phyloP scores from a whole-genome alignment of 2,113 vertebrate species.

The Mus spicilegus region DNA sequence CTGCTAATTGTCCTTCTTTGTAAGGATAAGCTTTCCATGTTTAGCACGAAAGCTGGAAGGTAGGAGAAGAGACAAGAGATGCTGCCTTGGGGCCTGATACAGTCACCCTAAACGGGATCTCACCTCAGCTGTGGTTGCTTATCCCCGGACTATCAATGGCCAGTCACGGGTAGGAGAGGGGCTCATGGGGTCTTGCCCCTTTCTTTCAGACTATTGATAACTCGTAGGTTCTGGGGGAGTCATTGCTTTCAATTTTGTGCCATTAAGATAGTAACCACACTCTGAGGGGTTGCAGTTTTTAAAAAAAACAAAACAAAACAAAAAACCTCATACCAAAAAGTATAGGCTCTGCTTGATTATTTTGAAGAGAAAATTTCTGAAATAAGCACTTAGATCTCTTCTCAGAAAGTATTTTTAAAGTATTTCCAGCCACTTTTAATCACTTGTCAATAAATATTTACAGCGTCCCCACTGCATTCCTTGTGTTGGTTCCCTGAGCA shows the following conservation, averaged over 20 bases:
- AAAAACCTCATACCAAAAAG: background rate
- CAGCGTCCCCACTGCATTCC: background rate
- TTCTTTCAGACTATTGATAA: background rate
- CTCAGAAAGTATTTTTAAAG: background rate
- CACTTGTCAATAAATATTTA: slow-evolving; percentile 42
- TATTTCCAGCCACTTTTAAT: background rate
- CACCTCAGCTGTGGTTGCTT: background rate
- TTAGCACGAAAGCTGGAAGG: background rate
- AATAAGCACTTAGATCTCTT: background rate
- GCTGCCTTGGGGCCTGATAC: no score
- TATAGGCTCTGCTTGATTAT: background rate
- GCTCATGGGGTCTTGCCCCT: background rate
- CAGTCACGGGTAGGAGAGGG: background rate
- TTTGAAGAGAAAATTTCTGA: slow-evolving; percentile 38
- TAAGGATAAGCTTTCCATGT: background rate
- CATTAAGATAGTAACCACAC: background rate
- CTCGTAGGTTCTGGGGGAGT: background rate
- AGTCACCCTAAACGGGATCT: no score
- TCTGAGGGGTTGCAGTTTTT: background rate
- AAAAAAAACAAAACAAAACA: background rate
- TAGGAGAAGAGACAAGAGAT: background rate
- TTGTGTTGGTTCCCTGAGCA: background rate
- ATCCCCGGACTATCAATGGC: background rate
- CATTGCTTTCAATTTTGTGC: background rate
- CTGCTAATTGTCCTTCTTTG: slow-evolving; percentile 31